phyloP scores from a whole-genome alignment of 2,797 vertebrate genomes.

The Chelmon rostratus region DNA sequence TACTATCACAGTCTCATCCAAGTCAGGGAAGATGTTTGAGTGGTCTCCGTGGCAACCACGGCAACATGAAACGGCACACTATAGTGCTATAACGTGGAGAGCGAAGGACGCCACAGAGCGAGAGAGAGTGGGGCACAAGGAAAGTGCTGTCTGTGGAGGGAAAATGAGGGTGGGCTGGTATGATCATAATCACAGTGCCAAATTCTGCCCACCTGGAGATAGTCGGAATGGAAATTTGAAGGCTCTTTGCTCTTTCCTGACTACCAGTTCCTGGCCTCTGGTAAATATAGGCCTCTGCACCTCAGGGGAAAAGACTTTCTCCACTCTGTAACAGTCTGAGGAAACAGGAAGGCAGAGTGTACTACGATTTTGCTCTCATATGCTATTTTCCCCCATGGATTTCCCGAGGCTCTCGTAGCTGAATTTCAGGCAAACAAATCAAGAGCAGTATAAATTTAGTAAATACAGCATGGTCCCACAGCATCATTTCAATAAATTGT shows the following conservation, averaged over 20 bases:
- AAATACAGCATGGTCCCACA: conserved; percentile 3
- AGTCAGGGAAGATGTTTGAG: conserved; percentile 62
- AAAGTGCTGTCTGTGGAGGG: conserved; percentile 50
- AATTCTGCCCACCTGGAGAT: conserved; percentile 54
- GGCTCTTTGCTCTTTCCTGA: neutral
- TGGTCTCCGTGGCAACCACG: conserved; percentile 56
- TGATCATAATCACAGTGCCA: conserved; percentile 55
- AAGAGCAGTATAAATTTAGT: conserved; percentile 4
- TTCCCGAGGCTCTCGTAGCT: conserved; percentile 1
- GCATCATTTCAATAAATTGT: neutral
- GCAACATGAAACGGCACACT: conserved; percentile 53
- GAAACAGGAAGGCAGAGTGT: conserved; percentile 43
- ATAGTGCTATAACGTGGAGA: conserved; percentile 24
- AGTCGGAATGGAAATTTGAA: conserved; percentile 51
- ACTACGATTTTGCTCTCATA: conserved; percentile 25
- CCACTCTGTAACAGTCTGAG: conserved; percentile 30
- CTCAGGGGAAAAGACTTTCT: conserved; percentile 36
- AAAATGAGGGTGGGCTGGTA: conserved; percentile 52
- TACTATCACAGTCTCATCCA: conserved; percentile 18
- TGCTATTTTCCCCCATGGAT: conserved; percentile 26
- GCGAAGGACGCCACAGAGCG: conserved; percentile 30
- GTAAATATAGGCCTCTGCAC: conserved; percentile 56
- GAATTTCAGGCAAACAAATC: conserved; percentile 5
- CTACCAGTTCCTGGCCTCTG: conserved; percentile 35
- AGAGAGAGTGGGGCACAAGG: conserved; percentile 15